These are phyloP conservation scores for Nomada fucata DNA, from an alignment of 2,888 invertebrate genomes.

Conservation along the genomic window DNA sequence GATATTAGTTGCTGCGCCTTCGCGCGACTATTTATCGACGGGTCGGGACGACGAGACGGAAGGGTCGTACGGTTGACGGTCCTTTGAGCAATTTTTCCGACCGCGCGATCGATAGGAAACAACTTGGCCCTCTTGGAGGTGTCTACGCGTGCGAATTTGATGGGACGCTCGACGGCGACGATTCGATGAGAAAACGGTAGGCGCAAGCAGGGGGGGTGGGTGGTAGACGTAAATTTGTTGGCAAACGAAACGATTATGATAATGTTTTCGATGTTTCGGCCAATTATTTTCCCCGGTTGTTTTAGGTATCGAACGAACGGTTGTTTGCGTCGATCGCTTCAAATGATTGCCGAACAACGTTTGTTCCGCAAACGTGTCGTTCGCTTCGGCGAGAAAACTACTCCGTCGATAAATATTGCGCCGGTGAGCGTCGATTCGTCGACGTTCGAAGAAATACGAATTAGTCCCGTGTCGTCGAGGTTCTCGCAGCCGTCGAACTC, in stretches of 20 bases:
- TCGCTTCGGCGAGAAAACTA: neutral
- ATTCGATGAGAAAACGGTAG: conserved; percentile 9
- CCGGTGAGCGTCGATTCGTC: neutral
- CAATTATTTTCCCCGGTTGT: neutral
- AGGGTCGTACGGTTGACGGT: neutral
- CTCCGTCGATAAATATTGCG: neutral
- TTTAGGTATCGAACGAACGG: neutral
- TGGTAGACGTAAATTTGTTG: too few species aligned
- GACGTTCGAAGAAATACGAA: neutral
- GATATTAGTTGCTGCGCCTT: conserved; percentile 44
- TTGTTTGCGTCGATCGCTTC: neutral
- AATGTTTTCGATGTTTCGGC: neutral
- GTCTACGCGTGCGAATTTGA: too few species aligned
- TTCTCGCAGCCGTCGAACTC: neutral
- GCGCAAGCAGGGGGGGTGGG: neutral
- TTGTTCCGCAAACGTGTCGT: neutral
- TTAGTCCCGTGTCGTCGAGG: neutral
- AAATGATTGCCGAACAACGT: neutral
- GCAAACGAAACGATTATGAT: neutral
- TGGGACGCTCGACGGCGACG: too few species aligned
- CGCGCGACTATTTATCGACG: conserved; percentile 23
- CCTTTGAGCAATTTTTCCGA: conserved; percentile 5
- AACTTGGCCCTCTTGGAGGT: too few species aligned
- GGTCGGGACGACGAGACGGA: conserved; percentile 12
- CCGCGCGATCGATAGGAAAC: conserved; percentile 18